phyloP scores from a whole-genome alignment of 2,113 vertebrate species.

The Bubo bubo region DNA sequence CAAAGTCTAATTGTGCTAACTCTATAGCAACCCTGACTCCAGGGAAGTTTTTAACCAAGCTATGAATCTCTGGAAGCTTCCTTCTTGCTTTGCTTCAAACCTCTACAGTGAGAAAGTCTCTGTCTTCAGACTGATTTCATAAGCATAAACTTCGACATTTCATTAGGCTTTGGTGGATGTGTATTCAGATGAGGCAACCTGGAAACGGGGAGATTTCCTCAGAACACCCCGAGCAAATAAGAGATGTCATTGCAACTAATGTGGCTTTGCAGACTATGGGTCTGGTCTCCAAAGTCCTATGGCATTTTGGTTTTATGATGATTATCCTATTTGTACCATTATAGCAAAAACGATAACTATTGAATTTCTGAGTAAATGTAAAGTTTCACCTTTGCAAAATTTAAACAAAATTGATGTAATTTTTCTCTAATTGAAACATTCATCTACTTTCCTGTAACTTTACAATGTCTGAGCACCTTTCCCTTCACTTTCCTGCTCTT shows the following conservation, averaged over 20 bases:
- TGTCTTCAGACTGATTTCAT: background rate
- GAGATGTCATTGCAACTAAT: background rate
- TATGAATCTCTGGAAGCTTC: slow-evolving; percentile 27
- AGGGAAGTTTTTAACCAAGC: background rate
- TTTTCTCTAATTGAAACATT: background rate
- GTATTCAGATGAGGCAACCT: background rate
- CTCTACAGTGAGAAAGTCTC: background rate
- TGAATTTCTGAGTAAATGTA: background rate
- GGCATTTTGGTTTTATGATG: background rate
- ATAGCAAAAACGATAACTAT: background rate
- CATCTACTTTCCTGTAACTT: background rate
- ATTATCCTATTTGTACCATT: background rate
- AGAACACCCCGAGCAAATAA: background rate
- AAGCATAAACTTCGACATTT: background rate
- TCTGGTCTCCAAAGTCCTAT: background rate
- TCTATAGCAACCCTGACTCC: slow-evolving; percentile 7
- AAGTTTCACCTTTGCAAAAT: background rate
- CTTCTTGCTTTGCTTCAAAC: background rate
- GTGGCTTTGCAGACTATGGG: background rate
- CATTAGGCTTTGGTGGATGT: background rate
- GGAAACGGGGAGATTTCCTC: background rate
- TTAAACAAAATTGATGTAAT: fast-evolving
- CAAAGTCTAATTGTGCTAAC: slow-evolving; percentile 1
- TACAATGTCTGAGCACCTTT: background rate
- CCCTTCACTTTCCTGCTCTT: background rate